Conservation (phyloP, 2,797 vertebrate genomes). For the Sebastes trivittatus region DNA sequence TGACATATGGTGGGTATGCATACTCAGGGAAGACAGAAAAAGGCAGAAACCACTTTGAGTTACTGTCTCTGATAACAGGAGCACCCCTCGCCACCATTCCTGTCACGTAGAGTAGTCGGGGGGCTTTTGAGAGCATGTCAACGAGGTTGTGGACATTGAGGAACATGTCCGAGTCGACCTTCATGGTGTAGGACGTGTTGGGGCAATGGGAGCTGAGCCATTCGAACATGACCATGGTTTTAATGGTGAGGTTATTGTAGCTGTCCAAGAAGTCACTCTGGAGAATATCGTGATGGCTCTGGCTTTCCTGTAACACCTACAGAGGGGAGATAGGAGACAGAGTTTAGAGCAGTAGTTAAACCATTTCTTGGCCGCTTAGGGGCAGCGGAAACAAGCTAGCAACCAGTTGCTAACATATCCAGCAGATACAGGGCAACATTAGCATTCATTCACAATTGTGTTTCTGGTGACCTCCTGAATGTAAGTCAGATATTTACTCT, state of each 20-base stretch:
- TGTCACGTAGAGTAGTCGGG: conserved; percentile 36
- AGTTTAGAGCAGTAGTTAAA: background rate
- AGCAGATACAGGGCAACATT: background rate
- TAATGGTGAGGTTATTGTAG: conserved; percentile 79
- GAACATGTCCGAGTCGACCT: conserved; percentile 80
- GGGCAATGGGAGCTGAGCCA: conserved; percentile 70
- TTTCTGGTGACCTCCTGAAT: background rate
- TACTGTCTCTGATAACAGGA: background rate
- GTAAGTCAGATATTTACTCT: background rate
- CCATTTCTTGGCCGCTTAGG: background rate
- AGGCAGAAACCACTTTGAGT: conserved; percentile 72
- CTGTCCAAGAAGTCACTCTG: conserved; percentile 77
- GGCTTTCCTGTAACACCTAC: conserved; percentile 60
- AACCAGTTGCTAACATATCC: background rate
- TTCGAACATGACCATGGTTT: conserved; percentile 78
- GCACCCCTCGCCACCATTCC: conserved; percentile 29
- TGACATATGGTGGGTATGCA: conserved; percentile 66
- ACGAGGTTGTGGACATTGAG: conserved; percentile 69
- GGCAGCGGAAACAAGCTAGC: background rate
- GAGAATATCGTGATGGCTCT: conserved; percentile 64
- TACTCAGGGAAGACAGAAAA: conserved; percentile 34
- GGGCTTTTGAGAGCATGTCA: conserved; percentile 18
- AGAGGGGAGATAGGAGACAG: background rate
- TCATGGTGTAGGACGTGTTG: conserved; percentile 66
- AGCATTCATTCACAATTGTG: background rate